Evolutionary conservation across 2,888 invertebrate genomes (phyloP), one percentile per base, ranked within the genome.

Genomic region (Myathropa florea): DNA sequence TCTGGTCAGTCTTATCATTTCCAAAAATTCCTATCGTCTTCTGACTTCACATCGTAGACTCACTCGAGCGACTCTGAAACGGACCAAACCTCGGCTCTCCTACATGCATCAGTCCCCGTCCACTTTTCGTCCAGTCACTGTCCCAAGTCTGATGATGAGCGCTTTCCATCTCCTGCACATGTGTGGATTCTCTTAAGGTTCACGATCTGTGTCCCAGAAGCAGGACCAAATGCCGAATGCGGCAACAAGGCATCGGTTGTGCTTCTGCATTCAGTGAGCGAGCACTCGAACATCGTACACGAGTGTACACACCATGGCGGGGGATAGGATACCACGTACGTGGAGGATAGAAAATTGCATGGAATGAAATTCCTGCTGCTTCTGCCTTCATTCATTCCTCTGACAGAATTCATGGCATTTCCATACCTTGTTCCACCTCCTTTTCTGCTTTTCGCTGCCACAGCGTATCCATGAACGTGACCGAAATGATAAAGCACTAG

Each of bases 401-500:
- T 68, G 75, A 78, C 78, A 83, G 78, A 83, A 85, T 84, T 67
- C 84, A 71, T 81, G 65, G 78, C 83, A 86, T 86, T 83, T 86
- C 78, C 83, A 77, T 85, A 85, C 72, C 72, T 63, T 68, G 83
- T 83, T 71, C 86, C 83, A 83, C 86, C 86, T 86, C 83, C 67
- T 83, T 86, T 73, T 77, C 46, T 71, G 28, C 61, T 65, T 71
- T 79, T 67, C 83, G 72, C 75, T 79, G 82, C 82, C 78, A 75
- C 82, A 72, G 86, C 82, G 83, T 82, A 87, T 87, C 79, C 79
- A 78, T 61, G 71, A 90, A 91, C 91, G 91, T 91, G 91, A 91
- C 91, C 90, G 89, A 90, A 91, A 91, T 91, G 90, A 89, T 90
- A 90, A 91, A 90, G 89, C 89, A 71, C 78, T 71, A 46, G 59